phyloP scores from a whole-genome alignment of 2,113 vertebrate species.

The Gobiocypris rarus region DNA sequence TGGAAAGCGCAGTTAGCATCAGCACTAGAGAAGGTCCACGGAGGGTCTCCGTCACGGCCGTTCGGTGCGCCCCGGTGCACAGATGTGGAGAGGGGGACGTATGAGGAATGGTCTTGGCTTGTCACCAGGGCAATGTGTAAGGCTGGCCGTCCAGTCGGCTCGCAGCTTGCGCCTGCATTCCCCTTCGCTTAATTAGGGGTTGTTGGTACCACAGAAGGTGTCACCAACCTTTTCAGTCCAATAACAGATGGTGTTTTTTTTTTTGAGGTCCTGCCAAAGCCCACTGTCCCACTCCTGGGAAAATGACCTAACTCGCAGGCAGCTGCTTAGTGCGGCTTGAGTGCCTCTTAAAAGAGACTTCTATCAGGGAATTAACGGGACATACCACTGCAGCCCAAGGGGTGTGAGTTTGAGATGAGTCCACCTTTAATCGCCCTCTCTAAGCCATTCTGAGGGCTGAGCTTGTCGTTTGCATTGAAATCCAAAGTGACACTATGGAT shows the following conservation, averaged over 20 bases:
- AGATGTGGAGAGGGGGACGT: conserved; percentile 76
- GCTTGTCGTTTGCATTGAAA: conserved; percentile 20
- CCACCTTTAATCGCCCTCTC: conserved; percentile 33
- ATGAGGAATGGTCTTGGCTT: conserved; percentile 79
- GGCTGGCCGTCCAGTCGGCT: conserved; percentile 83
- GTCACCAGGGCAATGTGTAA: conserved; percentile 83
- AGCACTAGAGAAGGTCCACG: conserved; percentile 7
- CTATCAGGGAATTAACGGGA: conserved; percentile 76
- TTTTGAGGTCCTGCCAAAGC: conserved; percentile 95
- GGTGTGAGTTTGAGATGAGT: conserved; percentile 51
- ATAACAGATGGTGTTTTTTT: conserved; percentile 99
- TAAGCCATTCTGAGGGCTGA: background rate
- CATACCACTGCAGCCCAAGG: conserved; percentile 82
- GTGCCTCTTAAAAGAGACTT: conserved; percentile 95
- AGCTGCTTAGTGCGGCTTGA: conserved; percentile 99
- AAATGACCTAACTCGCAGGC: conserved; percentile 98
- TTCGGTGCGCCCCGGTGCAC: conserved; percentile 40
- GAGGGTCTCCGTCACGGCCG: background rate
- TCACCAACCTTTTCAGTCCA: conserved; percentile 93
- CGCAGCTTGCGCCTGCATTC: conserved; percentile 86
- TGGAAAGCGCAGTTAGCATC: background rate
- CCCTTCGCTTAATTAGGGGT: conserved; percentile 98
- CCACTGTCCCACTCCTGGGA: conserved; percentile 99
- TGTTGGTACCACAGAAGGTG: conserved; percentile 99
- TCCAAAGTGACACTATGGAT: conserved; percentile 7